These are phyloP conservation scores for Ciconia nigra DNA, from an alignment of 2,797 vertebrate species.

Conservation along the genomic window DNA sequence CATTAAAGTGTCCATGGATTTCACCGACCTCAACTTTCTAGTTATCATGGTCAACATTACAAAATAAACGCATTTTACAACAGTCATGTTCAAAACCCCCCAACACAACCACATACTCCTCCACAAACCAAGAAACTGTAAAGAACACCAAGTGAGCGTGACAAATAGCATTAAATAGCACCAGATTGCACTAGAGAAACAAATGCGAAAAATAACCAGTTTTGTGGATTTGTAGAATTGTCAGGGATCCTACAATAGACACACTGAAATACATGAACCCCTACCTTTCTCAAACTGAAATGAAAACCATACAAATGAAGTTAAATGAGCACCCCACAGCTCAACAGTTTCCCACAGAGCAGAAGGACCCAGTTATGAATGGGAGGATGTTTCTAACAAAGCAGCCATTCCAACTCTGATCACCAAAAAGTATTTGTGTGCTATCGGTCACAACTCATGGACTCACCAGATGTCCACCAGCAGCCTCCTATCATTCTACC, in stretches of 20 bases:
- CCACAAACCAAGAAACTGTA: neutral
- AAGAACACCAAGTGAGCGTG: neutral
- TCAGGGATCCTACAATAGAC: neutral
- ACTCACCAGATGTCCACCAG: neutral
- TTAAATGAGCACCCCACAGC: neutral
- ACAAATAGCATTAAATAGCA: neutral
- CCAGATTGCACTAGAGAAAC: neutral
- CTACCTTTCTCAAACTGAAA: neutral
- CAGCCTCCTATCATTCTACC: neutral
- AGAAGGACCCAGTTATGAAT: neutral
- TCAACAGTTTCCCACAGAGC: neutral
- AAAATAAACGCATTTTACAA: neutral
- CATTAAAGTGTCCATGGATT: neutral
- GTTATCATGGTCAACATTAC: neutral
- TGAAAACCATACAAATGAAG: neutral
- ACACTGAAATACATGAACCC: neutral
- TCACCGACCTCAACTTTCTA: neutral
- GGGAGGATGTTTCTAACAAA: neutral
- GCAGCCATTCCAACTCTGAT: neutral
- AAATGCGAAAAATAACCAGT: neutral
- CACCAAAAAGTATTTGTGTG: neutral
- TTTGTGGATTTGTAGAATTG: neutral
- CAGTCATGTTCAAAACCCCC: neutral
- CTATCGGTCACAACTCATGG: neutral
- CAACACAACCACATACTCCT: neutral